phyloP scores from a whole-genome alignment of 2,888 invertebrate genomes.

The Acheta domesticus region DNA sequence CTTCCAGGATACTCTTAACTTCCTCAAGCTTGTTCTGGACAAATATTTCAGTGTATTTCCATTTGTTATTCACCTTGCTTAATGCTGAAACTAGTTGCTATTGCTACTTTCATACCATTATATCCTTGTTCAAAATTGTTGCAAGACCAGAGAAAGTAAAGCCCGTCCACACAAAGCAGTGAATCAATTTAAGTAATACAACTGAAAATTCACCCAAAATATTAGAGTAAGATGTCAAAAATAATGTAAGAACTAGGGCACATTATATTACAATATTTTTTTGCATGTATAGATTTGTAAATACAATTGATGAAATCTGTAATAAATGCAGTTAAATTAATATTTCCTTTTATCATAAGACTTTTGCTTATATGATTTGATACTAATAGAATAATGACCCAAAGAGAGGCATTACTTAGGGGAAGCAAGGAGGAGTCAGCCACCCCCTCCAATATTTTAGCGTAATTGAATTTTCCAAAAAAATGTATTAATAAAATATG shows the following conservation, averaged over 20 bases:
- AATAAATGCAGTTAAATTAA: background rate
- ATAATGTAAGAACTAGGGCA: background rate
- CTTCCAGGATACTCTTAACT: background rate
- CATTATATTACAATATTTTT: conserved; percentile 6
- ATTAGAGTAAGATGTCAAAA: background rate
- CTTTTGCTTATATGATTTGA: no score
- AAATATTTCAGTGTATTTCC: background rate
- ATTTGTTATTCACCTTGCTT: background rate
- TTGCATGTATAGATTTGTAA: background rate
- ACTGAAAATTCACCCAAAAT: background rate
- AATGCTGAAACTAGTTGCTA: background rate
- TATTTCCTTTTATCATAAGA: no score
- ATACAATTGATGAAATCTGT: background rate
- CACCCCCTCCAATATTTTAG: no score
- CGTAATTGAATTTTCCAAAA: no score
- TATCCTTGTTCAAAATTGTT: background rate
- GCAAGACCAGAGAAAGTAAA: background rate
- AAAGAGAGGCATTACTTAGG: no score
- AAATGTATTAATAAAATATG: no score
- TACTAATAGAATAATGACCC: no score
- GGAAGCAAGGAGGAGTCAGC: no score
- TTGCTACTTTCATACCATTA: background rate
- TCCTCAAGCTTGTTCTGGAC: background rate
- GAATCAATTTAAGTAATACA: background rate
- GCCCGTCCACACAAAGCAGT: background rate